phyloP scores from a whole-genome alignment of 1,140 invertebrate species.

The Oryzaephilus surinamensis region DNA sequence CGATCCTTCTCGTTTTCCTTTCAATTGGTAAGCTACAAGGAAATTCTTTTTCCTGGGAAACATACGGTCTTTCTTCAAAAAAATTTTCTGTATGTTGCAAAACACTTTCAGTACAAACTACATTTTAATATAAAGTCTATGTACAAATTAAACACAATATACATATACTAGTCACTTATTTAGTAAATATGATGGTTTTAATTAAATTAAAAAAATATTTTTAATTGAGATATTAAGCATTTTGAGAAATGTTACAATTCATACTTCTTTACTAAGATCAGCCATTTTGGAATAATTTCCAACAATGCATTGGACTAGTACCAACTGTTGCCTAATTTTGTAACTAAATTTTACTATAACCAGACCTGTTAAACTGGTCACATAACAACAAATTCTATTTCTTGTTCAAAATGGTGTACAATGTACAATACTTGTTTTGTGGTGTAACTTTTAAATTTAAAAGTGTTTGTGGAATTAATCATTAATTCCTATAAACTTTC shows the following conservation, averaged over 20 bases:
- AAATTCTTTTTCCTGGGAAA: no score
- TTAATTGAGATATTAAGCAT: constrained; percentile 14
- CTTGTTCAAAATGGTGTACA: not conserved
- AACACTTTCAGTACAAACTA: no score
- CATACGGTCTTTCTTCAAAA: no score
- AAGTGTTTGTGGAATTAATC: not conserved
- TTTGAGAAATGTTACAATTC: constrained; percentile 17
- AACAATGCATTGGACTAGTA: constrained; percentile 19
- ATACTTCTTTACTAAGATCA: constrained; percentile 17
- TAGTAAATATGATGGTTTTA: constrained; percentile 5
- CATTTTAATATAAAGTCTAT: no score
- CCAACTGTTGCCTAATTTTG: constrained; percentile 1
- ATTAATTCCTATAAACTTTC: not conserved
- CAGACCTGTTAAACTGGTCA: no score
- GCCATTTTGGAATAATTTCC: constrained; percentile 28
- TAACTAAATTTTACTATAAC: not conserved
- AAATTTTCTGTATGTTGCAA: no score
- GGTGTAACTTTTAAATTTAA: not conserved
- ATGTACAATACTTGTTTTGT: not conserved
- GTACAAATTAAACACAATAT: no score
- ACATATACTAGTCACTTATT: constrained; percentile 2
- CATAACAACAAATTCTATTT: no score
- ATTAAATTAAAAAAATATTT: constrained; percentile 11
- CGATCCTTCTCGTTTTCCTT: no score
- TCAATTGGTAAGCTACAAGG: no score